phyloP scores from a whole-genome alignment of 1,140 invertebrate species.

The Cydia amplana region DNA sequence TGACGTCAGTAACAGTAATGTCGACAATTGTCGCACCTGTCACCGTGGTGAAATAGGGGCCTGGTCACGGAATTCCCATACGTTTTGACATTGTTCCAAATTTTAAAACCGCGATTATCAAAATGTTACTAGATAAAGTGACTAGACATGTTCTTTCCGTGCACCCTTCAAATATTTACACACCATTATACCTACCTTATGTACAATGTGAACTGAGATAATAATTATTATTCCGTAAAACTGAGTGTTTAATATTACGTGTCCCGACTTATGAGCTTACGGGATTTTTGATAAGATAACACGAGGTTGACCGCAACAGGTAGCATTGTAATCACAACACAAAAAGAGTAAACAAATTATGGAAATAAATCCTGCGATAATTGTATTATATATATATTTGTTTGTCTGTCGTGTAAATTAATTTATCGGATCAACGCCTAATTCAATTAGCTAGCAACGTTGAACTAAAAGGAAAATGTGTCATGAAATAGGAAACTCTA shows the following conservation, averaged over 20 bases:
- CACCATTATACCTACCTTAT: not conserved
- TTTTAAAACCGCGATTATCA: no score
- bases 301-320: not conserved
- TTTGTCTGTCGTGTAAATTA: not conserved
- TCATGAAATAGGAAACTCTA: not conserved
- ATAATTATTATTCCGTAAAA: slow-evolving; percentile 14
- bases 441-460: slow-evolving; percentile 17
- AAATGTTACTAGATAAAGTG: no score
- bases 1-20: no score
- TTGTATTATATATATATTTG: not conserved
- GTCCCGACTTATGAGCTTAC: slow-evolving; percentile 13
- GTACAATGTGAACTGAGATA: slow-evolving; percentile 22
- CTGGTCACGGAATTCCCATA: no score
- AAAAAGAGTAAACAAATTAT: no score
- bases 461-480: not conserved
- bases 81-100: no score
- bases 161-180: slow-evolving; percentile 5
- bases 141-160: no score
- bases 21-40: no score
- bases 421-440: slow-evolving; percentile 20
- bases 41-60: no score
- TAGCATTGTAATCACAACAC: not conserved
- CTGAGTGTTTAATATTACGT: not conserved
- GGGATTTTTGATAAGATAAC: slow-evolving; percentile 13
- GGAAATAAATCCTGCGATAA: no score